These are phyloP conservation scores for Rhombomys opimus DNA, from an alignment of 2,113 vertebrate genomes.

Conservation along the genomic window DNA sequence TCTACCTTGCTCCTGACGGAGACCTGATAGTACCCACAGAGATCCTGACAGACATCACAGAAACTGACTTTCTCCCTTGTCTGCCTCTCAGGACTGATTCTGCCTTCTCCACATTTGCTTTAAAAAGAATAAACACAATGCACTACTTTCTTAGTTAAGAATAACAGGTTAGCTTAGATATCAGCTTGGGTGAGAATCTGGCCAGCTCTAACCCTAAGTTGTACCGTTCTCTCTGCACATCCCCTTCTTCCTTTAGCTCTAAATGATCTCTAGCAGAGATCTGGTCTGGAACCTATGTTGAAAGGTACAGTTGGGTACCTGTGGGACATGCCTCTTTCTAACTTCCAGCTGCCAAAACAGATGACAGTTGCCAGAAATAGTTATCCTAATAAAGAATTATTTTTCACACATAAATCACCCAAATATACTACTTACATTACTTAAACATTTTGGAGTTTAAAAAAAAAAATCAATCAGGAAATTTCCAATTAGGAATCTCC, in stretches of 20 bases:
- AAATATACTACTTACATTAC: conserved; percentile 34
- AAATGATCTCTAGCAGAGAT: background rate
- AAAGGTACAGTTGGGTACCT: background rate
- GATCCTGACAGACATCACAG: background rate
- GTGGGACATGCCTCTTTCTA: background rate
- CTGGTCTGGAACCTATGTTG: background rate
- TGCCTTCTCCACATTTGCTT: conserved; percentile 48
- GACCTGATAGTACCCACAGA: background rate
- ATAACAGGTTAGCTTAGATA: conserved; percentile 25
- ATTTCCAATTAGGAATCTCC: conserved; percentile 39
- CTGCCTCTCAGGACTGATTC: background rate
- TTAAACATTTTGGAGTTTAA: conserved; percentile 41
- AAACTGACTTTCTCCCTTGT: background rate
- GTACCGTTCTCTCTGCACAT: conserved; percentile 24
- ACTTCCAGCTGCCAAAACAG: conserved; percentile 56
- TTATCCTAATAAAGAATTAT: conserved; percentile 55
- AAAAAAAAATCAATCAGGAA: conserved; percentile 52
- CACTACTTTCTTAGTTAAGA: conserved; percentile 41
- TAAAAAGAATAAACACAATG: conserved; percentile 57
- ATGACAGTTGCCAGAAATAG: conserved; percentile 41
- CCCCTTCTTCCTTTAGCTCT: background rate
- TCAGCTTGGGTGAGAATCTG: background rate
- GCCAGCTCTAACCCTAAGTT: background rate
- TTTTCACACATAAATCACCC: background rate
- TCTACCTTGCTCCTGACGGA: background rate